Percentiles rank a stretch among this genome's conserved stretches.
phyloP scores from a whole-genome alignment of 2,888 invertebrate genomes.

The Aplocera efformata region DNA sequence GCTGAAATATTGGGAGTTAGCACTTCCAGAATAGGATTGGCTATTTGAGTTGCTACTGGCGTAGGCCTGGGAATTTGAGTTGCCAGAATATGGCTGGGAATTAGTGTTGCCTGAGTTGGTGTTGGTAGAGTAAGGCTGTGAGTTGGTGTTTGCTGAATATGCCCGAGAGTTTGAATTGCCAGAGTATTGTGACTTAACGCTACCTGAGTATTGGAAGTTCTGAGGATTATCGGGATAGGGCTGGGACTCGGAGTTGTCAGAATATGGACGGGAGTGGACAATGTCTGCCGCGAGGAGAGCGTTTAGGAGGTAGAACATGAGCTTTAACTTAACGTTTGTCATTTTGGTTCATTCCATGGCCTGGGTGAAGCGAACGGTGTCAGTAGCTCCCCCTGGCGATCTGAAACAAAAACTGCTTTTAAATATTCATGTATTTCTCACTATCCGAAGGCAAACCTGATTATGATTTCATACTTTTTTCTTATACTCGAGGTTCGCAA shows the following conservation, averaged over 20 bases:
- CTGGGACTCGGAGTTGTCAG: constrained; percentile 16
- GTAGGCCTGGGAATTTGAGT: neutral
- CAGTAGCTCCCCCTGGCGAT: constrained; percentile 31
- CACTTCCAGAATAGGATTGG: constrained; percentile 1
- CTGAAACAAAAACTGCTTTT: constrained; percentile 48
- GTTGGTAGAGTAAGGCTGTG: constrained; percentile 3
- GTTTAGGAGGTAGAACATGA: constrained; percentile 67
- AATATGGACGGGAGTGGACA: constrained; percentile 57
- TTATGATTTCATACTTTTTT: neutral
- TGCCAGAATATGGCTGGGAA: constrained; percentile 2
- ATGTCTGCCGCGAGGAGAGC: constrained; percentile 62
- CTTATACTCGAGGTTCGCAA: too few species aligned
- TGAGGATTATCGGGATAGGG: constrained; percentile 1
- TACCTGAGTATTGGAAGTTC: constrained; percentile 1
- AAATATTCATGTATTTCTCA: constrained; percentile 27
- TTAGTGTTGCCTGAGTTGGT: constrained; percentile 4
- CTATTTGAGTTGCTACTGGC: neutral
- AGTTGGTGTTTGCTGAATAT: constrained; percentile 2
- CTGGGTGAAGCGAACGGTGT: constrained; percentile 18
- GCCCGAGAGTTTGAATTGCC: constrained; percentile 2
- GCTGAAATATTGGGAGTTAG: neutral
- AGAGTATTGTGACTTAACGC: constrained; percentile 5
- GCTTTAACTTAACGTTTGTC: constrained; percentile 76
- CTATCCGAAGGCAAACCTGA: neutral
- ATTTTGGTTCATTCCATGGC: constrained; percentile 53